Base-by-base conservation (phyloP, 2,797 vertebrate genomes). In the Echeneis naucrates region DNA sequence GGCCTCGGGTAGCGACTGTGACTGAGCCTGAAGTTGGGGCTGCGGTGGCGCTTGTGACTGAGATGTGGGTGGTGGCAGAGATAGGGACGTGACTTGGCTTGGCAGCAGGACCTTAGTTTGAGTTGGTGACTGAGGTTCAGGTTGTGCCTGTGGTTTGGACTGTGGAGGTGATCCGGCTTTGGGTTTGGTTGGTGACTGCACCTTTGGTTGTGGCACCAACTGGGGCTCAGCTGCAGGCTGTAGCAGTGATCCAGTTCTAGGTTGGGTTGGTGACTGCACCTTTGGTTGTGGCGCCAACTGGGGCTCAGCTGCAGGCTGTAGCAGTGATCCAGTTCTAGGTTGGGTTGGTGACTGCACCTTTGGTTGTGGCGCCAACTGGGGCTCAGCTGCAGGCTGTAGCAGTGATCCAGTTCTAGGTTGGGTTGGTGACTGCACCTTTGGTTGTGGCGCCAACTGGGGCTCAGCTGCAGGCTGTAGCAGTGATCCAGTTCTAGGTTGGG, bases 11-110 rank as follows among this genome's bases (percentile, higher is more conserved):
- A 47, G 33, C 16, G 53, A n/a, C 24, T 65, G 55, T 2, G 63
- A 57, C 3, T 82, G 75, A 60, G 73, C 37, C 59, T 67, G 70
- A 62, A 33, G 19, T 45, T 79, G 67, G 5, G 52, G 27, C 10
- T 78, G 72, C 53, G 52, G 47, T 53, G 55, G 62, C 4, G 68
- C 11, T 58, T 57, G 54, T 24, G 40, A 10, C 44, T 70, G 80
- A 23, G 48, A 5, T 59, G 75, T 69, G 26, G 56, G 51, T n/a
- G 64, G 72, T 33, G 54, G 16, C 24, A 40, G 1, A 17, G 24
- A 44, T 2, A 77, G 71, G 6, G 19, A 6, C 27, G 47, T 60
- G 11, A 47, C n/a, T 32, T 77, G 68, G 3, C 21, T 14, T 58
- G 55, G 48, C 59, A 64, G 65, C 10, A 65, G 68, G 54, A 27